Evolutionary conservation across 2,888 invertebrate species (phyloP), one percentile per base, ranked within the genome.

Genomic region (Drosophila formosana): DNA sequence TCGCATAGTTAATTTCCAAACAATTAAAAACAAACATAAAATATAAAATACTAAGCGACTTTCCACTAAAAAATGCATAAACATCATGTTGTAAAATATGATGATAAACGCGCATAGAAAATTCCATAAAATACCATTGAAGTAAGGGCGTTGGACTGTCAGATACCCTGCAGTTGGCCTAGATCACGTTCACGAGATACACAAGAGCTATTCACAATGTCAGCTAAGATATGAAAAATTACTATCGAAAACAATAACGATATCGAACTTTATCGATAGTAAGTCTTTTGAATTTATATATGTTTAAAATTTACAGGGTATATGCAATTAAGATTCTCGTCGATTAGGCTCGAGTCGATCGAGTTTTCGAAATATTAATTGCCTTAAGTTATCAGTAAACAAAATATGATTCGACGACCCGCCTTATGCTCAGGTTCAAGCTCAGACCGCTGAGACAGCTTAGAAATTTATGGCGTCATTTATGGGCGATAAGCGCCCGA

Each of bases 381-480:
- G 68, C 50, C 50, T 51, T 49, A 41, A 75, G 64, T 80, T 75
- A 87, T 80, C 76, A 70, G 53, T 53, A 71, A 26, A 57, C 28
- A 64, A 82, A 77, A 73, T 72, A 72, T 66, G 61, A 80, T 50
- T 23, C 45, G 63, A 23, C 32, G 60, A 69, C 65, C 64, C 70
- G 58, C 41, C 11, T 13, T 34, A 13, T 11, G 55, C 61, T 47
- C 57, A 66, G 87, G 86, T 82, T 84, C 86, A 85, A 85, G 84
- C 86, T 72, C 76, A 83, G 68, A 61, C 34, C 58, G 70, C 30
- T 2, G 30, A 5, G 30, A 66, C 72, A 76, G 60, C 51, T 56
- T 8, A n/a, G 41, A 55, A 79, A 88, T 87, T 88, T 83, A 85
- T 83, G 79, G 68, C 72, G 70, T 56, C 77, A 66, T 80, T 82